Evolutionary conservation across 2,113 vertebrate species (phyloP), one percentile per base, ranked within the genome.

Genomic region (Elephas maximus): DNA sequence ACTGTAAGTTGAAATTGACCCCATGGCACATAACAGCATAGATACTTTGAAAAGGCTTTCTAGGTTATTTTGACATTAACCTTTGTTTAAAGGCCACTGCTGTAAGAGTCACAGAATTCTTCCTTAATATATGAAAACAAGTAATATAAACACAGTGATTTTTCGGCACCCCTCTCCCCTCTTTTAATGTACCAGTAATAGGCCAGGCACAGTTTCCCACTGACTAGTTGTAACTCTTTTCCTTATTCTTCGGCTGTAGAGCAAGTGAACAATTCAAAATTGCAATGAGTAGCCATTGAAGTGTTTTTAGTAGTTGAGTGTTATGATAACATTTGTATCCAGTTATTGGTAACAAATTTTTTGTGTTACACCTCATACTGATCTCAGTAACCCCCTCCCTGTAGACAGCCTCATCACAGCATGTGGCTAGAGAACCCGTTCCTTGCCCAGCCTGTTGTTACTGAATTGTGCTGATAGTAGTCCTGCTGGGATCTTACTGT

Each of bases 201-300:
- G 67, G 12, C 65, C 76, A 63, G 62, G 12, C 20, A 26, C 48
- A 69, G 12, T 91, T 97, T 74, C 14, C 44, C 17, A 74, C 24
- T n/a, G 41, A 20, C 26, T 96, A 0, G 74, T 12, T 95, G 0
- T 86, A 94, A 83, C 23, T 48, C 7, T 33, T 6, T 96, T 77
- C 8, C 37, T 96, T 80, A 37, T 81, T 95, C 71, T 92, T 5
- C 81, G 30, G 21, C 18, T 90, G 11, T 57, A 51, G 78, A 84
- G 51, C 37, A 92, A 60, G 53, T 85, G 80, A 93, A 45, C 78
- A 69, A 91, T 95, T 95, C 57, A 81, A 5, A 81, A n/a, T 90
- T 86, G 62, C 62, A 86, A 1, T 79, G 26, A 53, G 57, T 90
- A 67, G 28, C 73, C 62, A 48, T 80, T 90, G 20, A 74, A 90